These are phyloP conservation scores for Sardina pilchardus DNA, from an alignment of 2,113 vertebrate genomes.

Conservation along the genomic window DNA sequence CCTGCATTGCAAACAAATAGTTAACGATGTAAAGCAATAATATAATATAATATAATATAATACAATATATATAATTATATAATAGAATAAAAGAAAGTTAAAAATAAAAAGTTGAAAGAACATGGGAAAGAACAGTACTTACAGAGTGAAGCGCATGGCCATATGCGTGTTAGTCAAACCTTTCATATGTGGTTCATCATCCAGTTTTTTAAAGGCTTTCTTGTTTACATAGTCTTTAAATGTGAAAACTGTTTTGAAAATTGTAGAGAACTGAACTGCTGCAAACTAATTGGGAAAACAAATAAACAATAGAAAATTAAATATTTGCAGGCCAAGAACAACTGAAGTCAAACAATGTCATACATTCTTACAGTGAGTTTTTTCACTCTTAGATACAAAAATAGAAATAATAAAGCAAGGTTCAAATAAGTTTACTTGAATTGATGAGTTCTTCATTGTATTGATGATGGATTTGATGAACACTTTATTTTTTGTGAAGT, in stretches of 20 bases:
- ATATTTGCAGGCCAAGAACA: background rate
- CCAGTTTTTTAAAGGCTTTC: constrained; percentile 51
- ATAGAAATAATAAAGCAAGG: background rate
- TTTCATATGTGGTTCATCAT: constrained; percentile 34
- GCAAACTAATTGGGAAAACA: constrained; percentile 69
- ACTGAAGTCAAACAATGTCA: background rate
- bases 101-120: background rate
- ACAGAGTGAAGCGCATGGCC: constrained; percentile 71
- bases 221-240: constrained; percentile 65
- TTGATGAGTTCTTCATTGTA: constrained; percentile 66
- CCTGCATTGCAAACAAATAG: constrained; percentile 49
- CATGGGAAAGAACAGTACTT: constrained; percentile 55
- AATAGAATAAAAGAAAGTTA: too few species aligned
- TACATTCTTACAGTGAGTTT: background rate
- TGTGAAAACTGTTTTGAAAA: constrained; percentile 58
- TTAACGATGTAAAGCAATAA: background rate
- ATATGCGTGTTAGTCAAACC: constrained; percentile 64
- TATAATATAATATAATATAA: background rate
- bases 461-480: constrained; percentile 77
- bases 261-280: constrained; percentile 73
- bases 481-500: constrained; percentile 70
- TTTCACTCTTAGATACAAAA: background rate
- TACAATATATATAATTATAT: background rate
- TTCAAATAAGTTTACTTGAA: constrained; percentile 64
- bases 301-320: background rate